These are phyloP conservation scores for Takifugu flavidus DNA, from an alignment of 2,113 vertebrate genomes.

Conservation along the genomic window DNA sequence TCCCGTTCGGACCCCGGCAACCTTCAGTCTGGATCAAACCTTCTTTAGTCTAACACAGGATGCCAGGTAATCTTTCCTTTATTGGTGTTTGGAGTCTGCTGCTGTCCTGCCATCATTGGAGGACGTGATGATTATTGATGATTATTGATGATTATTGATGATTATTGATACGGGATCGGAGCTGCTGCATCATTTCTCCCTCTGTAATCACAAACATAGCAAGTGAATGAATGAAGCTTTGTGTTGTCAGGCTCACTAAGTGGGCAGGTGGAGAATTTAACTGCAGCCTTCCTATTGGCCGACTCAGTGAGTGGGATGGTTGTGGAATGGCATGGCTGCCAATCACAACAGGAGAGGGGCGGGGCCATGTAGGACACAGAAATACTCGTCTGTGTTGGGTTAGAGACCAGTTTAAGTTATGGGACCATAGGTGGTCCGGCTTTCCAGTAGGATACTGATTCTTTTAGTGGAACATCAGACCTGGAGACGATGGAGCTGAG, in stretches of 20 bases:
- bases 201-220: neutral
- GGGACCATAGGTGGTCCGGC: too few relatives aligned
- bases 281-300: slow-evolving; percentile 23
- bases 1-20: slow-evolving; percentile 52
- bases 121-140: too few relatives aligned
- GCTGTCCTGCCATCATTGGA: too few relatives aligned
- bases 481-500: too few relatives aligned
- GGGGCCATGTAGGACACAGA: neutral
- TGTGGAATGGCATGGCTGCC: slow-evolving; percentile 34
- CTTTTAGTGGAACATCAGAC: too few relatives aligned
- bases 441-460: too few relatives aligned
- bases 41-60: slow-evolving; percentile 76
- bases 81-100: too few relatives aligned
- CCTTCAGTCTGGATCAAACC: slow-evolving; percentile 75
- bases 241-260: slow-evolving; percentile 13
- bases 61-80: slow-evolving; percentile 59
- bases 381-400: too few relatives aligned
- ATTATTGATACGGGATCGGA: neutral
- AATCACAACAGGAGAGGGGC: slow-evolving; percentile 19
- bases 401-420: too few relatives aligned
- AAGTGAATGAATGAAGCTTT: slow-evolving; percentile 19
- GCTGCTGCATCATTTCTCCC: neutral
- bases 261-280: slow-evolving; percentile 14
- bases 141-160: too few relatives aligned
- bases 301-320: slow-evolving; percentile 26